Evolutionary conservation across 1,140 invertebrate species (phyloP), one percentile per base, ranked within the genome.

Genomic region (Papilio glaucus): DNA sequence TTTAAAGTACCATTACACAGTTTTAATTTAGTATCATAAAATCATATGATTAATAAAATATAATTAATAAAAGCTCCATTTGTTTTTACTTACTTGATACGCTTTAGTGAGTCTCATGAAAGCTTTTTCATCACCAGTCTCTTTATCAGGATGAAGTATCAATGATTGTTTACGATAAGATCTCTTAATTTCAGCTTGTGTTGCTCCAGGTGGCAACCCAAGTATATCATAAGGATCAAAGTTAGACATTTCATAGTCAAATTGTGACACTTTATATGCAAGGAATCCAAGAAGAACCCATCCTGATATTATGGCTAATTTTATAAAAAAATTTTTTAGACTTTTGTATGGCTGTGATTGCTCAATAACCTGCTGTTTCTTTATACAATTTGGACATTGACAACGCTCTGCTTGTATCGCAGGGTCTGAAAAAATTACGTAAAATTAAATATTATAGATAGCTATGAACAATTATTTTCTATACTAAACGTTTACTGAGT

Each of bases 21-120:
- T 42, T 42, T 13, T 4, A 9, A 4, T 15, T 42, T 42, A 42
- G 10, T 26, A 26, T 6, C 13, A 29, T 26, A 29, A 29, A 61
- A 21, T 13, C 24, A 9, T 18, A n/a, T 21, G 2, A 61, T 18
- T 61, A 6, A 53, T 13, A 13, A 12, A 57, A 13, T 24, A 49
- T 45, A 6, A 45, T 7, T 49, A 12, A 13, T 26, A 24, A 9
- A 15, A 8, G 2, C 13, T 57, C 10, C 10, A 12, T 39, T 9
- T 67, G 21, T 39, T 37, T 62, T 3, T 37, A 77, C 76, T 84
- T 84, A 94, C 93, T 85, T 95, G 95, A 85, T 98, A 96, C 90
- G 99, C 99, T 95, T 99, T 99, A 15, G 98, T 98, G 72, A 99
- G 95, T 94, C 96, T 98, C 97, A 99, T 99, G 89, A 99, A 99